Evolutionary conservation across 2,113 vertebrate genomes (phyloP).

Genomic region (Ascaphus truei): DNA sequence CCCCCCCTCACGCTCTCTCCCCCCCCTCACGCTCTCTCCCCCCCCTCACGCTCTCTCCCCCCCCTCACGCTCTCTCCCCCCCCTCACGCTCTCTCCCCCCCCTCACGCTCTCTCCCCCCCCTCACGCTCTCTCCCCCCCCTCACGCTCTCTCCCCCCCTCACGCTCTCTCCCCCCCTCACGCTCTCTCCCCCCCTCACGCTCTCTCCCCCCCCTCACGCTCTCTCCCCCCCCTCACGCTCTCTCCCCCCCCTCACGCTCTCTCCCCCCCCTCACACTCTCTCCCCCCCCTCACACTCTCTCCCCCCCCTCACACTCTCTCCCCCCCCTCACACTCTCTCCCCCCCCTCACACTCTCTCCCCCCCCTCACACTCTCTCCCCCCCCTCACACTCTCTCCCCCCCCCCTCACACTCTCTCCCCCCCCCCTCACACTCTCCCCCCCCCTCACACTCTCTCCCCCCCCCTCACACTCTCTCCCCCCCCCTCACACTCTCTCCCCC

Average conservation of each 20-base stretch:
- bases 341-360: background rate
- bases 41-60: background rate
- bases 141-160: conserved; percentile 21
- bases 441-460: conserved; percentile 61
- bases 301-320: conserved; percentile 58
- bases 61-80: background rate
- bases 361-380: background rate
- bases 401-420: background rate
- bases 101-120: background rate
- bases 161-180: conserved; percentile 61
- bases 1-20: conserved; percentile 58
- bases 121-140: background rate
- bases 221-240: conserved; percentile 44
- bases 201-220: background rate
- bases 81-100: conserved; percentile 60
- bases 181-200: background rate
- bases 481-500: background rate
- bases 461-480: background rate
- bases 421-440: background rate
- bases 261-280: background rate
- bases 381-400: conserved; percentile 60
- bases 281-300: background rate
- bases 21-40: conserved; percentile 36
- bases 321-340: conserved; percentile 34
- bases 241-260: conserved; percentile 59